Evolutionary conservation across 92 coral and sea anemone species (phyloP), one percentile per base, ranked within the genome.

Genomic region (Ricordea florida): DNA sequence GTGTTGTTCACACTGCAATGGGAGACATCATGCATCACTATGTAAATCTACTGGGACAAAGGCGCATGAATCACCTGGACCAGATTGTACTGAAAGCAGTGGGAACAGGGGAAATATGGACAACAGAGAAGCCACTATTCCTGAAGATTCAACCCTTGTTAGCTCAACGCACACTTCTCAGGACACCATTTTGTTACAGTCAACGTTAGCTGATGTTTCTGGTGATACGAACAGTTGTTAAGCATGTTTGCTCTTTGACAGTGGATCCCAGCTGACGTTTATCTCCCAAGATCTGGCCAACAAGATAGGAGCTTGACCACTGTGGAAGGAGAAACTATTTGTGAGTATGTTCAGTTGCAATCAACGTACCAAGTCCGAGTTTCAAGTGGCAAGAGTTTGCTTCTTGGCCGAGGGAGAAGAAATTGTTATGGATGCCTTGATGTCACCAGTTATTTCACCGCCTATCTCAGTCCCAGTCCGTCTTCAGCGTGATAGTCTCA

Each of bases 371-470:
- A 57, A 32, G 18, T 11, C 64, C 13, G 64, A 57, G 22, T 57
- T 57, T 44, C 24, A 57, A 16, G 20, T 57, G 35, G 64, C 8
- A 27, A 57, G 35, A 32, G 43, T 57, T 28, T 31, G 64, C 15
- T 44, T 31, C 23, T 6, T 57, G 36, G 64, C 64, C 18, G 64
- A 57, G 2, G 62, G 40, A 28, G 64, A 57, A 32, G 64, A 14
- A 57, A 57, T 57, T 28, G 13, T 32, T 28, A 31, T 38, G 36
- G 17, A 38, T 18, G 52, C 69, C 33, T 62, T 62, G 52, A 34
- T 62, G 30, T 62, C 69, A 48, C 52, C 69, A 38, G 52, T 62
- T 13, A 38, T 62, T 34, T 62, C 69, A 35, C 69, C 69, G 4
- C 55, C 71, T 17, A 24, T 63, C 50, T 24, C 16, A 6, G 29